These are phyloP conservation scores for Tupiocoris notatus DNA, from an alignment of 2,888 invertebrate genomes.

Conservation along the genomic window DNA sequence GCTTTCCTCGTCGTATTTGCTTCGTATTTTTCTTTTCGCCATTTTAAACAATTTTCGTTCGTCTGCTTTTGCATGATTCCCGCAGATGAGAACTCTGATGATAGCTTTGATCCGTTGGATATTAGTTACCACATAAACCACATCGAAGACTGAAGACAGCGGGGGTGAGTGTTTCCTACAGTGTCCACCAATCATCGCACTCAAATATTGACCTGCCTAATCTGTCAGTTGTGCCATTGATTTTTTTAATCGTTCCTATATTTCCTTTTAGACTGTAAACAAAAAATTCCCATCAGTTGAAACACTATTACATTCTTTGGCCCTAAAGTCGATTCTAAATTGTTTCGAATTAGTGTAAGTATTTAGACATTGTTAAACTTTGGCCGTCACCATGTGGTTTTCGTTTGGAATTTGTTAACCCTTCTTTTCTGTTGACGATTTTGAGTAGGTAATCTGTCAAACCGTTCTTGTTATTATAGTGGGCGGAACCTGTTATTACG, in stretches of 20 bases:
- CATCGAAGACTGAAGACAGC: conserved; percentile 23
- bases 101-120: conserved; percentile 20
- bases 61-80: conserved; percentile 25
- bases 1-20: neutral
- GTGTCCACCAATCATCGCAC: no score
- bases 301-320: no score
- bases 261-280: no score
- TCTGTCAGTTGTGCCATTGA: no score
- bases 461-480: conserved; percentile 19
- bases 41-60: neutral
- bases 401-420: neutral
- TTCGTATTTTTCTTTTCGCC: neutral
- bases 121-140: conserved; percentile 13
- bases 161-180: conserved; percentile 6
- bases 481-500: conserved; percentile 27
- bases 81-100: conserved; percentile 27
- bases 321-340: no score
- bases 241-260: no score
- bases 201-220: no score
- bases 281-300: no score
- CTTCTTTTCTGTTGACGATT: neutral
- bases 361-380: no score
- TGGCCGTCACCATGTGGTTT: conserved; percentile 23
- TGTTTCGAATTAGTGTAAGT: no score
- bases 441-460: no score